Evolutionary conservation across 1,140 invertebrate species (phyloP), one percentile per base, ranked within the genome.

Genomic region (Melipona quadrifasciata): DNA sequence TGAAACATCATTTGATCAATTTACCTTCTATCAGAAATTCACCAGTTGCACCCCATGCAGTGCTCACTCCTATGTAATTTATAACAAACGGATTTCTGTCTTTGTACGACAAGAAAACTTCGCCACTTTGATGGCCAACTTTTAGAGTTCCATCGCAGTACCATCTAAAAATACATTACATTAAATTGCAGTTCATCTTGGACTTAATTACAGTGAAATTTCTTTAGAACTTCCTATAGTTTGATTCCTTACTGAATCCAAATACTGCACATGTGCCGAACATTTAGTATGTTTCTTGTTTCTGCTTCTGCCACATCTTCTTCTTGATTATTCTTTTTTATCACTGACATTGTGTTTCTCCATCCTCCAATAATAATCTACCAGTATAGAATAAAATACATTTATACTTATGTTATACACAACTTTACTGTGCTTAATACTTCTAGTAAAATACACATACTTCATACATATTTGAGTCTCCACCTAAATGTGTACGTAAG

Each of bases 51-150:
- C 92, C 93, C 82, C 89, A 89, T n/a, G 89, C 87, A 39, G 93
- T 93, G 77, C 92, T 89, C 64, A 93, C 73, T 73, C 93, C 92
- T 73, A 93, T 91, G 61, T 92, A 93, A 83, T 93, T 93, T 71
- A 93, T 91, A 58, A 89, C 77, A 90, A 93, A 93, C 55, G 93
- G 93, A 67, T 87, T 87, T 55, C 74, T 91, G 82, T 93, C 92
- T 72, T 79, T 90, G 47, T 90, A 93, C 3, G 88, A 89, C 75
- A 93, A 78, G 76, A 92, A 91, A 64, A 80, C 70, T 58, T 87
- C 89, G 21, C 79, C 87, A 68, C 89, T 83, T 34, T 90, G 86
- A 57, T 76, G 84, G 16, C 86, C 90, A 64, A 93, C 84, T 17
- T 84, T 90, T 75, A 93, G 78, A 31, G 88, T 79, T 47, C 93